Percentiles rank a stretch among this genome's conserved stretches.
Conservation (phyloP, 2,888 invertebrate genomes). For the Coremacera marginata region DNA sequence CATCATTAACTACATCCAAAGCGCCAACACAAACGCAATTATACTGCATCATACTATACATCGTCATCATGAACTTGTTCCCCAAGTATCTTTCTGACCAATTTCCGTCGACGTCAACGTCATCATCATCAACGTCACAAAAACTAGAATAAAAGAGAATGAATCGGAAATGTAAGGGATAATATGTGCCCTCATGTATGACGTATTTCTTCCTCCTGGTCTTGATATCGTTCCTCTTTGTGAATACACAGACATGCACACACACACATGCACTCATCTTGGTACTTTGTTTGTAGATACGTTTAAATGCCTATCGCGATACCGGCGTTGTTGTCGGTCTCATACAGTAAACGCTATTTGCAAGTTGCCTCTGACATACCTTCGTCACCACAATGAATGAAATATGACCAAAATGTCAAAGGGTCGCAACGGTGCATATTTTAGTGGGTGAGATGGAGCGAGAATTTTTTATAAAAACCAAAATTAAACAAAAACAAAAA, state of each 20-base stretch:
- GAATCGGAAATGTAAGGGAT: constrained; percentile 12
- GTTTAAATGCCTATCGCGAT: constrained; percentile 21
- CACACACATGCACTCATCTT: background rate
- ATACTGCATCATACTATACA: background rate
- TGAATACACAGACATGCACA: background rate
- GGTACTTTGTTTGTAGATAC: background rate
- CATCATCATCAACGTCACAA: constrained; percentile 8
- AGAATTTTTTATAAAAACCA: too few species aligned
- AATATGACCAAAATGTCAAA: constrained; percentile 19
- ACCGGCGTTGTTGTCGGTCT: background rate
- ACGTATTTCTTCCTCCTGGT: constrained; percentile 1
- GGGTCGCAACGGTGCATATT: background rate
- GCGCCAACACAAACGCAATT: background rate
- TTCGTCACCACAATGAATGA: constrained; percentile 14
- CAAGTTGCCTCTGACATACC: background rate
- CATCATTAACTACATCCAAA: background rate
- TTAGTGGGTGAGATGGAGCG: background rate
- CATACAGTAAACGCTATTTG: background rate
- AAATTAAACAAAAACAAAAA: background rate
- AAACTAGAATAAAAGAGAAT: background rate
- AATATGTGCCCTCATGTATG: background rate
- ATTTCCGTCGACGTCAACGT: constrained; percentile 15
- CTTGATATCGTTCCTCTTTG: constrained; percentile 12
- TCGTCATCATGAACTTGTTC: background rate
- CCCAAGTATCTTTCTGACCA: background rate